A percentile compares a stretch with the other conserved stretches of the same genome.
These are phyloP conservation scores for Maconellicoccus hirsutus DNA, from an alignment of 1,140 invertebrate genomes.

Conservation along the genomic window DNA sequence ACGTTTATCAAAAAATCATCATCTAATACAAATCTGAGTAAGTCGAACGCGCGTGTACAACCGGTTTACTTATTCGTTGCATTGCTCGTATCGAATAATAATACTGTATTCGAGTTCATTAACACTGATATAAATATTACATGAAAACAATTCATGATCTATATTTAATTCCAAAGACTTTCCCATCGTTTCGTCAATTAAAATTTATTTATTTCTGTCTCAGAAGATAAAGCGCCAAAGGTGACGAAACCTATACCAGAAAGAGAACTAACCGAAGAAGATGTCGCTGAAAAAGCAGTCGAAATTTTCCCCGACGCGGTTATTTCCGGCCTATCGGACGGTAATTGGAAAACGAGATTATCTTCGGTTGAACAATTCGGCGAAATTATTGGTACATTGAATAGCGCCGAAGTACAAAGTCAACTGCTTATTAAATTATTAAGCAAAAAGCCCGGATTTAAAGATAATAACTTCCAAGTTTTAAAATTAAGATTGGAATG, in stretches of 20 bases:
- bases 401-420: conserved; percentile 49
- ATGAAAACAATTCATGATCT: too few relatives aligned
- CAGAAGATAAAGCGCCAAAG: conserved; percentile 30
- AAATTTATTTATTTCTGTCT: conserved; percentile 19
- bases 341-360: conserved; percentile 80
- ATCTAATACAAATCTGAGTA: conserved; percentile 27
- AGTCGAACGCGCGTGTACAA: conserved; percentile 4
- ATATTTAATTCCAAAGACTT: too few relatives aligned
- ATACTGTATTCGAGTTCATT: too few relatives aligned
- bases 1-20: conserved; percentile 33
- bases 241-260: conserved; percentile 36
- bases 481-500: conserved; percentile 71
- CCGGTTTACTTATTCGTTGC: background rate
- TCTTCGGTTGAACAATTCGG: conserved; percentile 59
- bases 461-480: conserved; percentile 88
- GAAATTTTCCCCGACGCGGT: conserved; percentile 49
- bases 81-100: too few relatives aligned
- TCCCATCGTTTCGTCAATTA: background rate
- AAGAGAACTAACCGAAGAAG: conserved; percentile 49
- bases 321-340: conserved; percentile 54
- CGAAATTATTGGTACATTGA: conserved; percentile 46
- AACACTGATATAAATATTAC: too few relatives aligned
- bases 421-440: conserved; percentile 64
- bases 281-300: conserved; percentile 53
- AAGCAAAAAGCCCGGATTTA: conserved; percentile 77